These are phyloP conservation scores for Aplysia californica DNA, from an alignment of 1,140 invertebrate genomes.

Conservation along the genomic window DNA sequence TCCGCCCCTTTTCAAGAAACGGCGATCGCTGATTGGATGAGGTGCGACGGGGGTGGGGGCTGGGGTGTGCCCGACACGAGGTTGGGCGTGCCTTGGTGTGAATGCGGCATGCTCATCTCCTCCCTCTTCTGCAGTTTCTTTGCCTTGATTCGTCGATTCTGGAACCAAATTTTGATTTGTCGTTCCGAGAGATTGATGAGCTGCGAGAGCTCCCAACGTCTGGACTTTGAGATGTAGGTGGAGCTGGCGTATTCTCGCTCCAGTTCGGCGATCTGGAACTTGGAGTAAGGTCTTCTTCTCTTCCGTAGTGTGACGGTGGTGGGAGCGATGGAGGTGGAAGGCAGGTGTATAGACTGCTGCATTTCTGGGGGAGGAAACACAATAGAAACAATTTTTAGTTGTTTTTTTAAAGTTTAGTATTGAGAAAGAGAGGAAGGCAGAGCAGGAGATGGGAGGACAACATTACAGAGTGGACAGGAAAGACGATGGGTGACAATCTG, in stretches of 20 bases:
- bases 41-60: constrained; percentile 17
- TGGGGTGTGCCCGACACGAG: neutral
- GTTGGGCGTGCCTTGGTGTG: constrained; percentile 3
- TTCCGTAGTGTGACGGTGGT: constrained; percentile 72
- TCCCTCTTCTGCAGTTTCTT: constrained; percentile 72
- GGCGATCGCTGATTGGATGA: constrained; percentile 17
- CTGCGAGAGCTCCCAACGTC: constrained; percentile 93
- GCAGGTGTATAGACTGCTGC: constrained; percentile 58
- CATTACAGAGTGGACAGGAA: too few relatives aligned
- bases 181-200: constrained; percentile 93
- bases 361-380: constrained; percentile 44
- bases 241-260: constrained; percentile 96
- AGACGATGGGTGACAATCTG: too few relatives aligned
- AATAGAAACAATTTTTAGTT: too few relatives aligned
- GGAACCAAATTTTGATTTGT: constrained; percentile 96
- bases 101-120: constrained; percentile 35
- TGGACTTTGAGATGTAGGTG: constrained; percentile 94
- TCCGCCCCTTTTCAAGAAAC: constrained; percentile 1
- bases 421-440: too few relatives aligned
- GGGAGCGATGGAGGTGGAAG: constrained; percentile 58
- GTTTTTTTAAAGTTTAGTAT: too few relatives aligned
- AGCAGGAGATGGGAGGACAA: too few relatives aligned
- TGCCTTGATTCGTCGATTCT: constrained; percentile 97
- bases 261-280: constrained; percentile 92
- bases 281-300: constrained; percentile 93